Evolutionary conservation across 2,113 vertebrate genomes (phyloP).

Genomic region (Paratilapia polleni): DNA sequence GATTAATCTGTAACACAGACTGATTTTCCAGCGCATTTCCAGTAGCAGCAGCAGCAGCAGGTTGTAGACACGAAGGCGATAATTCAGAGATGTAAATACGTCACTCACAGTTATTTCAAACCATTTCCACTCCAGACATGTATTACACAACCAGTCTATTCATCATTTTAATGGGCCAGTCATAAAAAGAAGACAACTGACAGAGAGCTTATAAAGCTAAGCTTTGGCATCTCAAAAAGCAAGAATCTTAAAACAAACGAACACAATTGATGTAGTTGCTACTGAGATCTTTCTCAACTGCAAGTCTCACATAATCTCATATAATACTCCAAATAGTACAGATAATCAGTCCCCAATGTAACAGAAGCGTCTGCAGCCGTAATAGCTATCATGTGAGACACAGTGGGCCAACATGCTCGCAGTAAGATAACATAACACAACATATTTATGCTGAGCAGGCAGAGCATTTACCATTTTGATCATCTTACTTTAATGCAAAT

Average conservation of each 20-base stretch:
- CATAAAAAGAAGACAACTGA: constrained; percentile 46
- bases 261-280: neutral
- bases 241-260: constrained; percentile 28
- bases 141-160: constrained; percentile 46
- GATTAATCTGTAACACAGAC: constrained; percentile 39
- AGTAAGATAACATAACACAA: too few relatives aligned
- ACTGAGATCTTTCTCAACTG: neutral
- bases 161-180: constrained; percentile 46
- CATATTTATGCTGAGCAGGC: neutral
- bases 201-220: neutral
- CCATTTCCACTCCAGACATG: constrained; percentile 40
- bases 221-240: constrained; percentile 1
- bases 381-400: neutral
- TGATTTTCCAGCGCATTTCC: constrained; percentile 6
- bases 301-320: neutral
- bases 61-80: constrained; percentile 37
- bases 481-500: too few relatives aligned
- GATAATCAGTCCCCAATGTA: neutral
- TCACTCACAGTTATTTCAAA: constrained; percentile 55
- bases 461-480: neutral
- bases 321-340: neutral
- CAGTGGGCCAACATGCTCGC: neutral
- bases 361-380: neutral
- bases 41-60: constrained; percentile 3
- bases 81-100: constrained; percentile 53